phyloP scores from a whole-genome alignment of 2,888 invertebrate species.

The Rotaria socialis region DNA sequence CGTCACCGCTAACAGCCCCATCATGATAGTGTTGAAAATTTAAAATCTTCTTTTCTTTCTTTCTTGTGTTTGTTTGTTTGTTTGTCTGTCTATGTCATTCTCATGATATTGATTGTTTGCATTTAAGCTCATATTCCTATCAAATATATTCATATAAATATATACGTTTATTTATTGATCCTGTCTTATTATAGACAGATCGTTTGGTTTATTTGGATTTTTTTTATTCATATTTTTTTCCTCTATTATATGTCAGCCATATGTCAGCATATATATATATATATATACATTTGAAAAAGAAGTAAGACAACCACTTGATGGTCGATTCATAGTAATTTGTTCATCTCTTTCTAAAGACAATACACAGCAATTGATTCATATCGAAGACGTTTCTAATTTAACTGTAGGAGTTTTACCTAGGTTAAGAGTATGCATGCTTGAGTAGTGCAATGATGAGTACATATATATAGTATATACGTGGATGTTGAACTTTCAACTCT shows the following conservation, averaged over 20 bases:
- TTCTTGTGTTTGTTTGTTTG: background rate
- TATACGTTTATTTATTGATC: background rate
- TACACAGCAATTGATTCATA: background rate
- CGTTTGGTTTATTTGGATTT: background rate
- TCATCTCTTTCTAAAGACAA: background rate
- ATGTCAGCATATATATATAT: background rate
- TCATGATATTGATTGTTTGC: background rate
- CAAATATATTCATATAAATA: background rate
- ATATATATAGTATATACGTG: background rate
- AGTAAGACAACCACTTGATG: background rate
- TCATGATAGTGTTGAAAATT: background rate
- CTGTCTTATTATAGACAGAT: background rate
- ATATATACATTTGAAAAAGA: background rate
- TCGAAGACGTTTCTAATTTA: background rate
- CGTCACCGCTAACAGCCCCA: background rate
- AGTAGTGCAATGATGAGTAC: background rate
- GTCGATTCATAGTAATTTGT: too few relatives aligned
- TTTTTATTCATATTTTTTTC: background rate
- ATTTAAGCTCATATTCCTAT: background rate
- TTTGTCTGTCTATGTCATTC: background rate
- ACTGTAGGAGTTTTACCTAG: background rate
- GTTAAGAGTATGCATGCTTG: conserved; percentile 13
- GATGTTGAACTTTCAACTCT: background rate
- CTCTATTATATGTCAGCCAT: background rate
- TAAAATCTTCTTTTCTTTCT: background rate